A percentile compares a stretch with the other conserved stretches of the same genome.
phyloP scores from a whole-genome alignment of 2,888 invertebrate species.

The Dendrolimus houi region DNA sequence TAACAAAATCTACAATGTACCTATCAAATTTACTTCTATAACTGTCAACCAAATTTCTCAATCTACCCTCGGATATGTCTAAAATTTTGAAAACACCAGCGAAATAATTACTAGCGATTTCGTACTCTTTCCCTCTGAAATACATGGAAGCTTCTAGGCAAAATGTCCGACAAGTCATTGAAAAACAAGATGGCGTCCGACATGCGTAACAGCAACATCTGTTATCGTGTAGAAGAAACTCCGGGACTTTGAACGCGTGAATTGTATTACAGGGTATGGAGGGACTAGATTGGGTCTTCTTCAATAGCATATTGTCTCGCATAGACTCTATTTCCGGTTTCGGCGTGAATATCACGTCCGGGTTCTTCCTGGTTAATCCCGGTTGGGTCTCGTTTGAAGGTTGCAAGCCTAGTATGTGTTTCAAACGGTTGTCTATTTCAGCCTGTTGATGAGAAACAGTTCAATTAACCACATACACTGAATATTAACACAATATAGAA shows the following conservation, averaged over 20 bases:
- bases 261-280: conserved; percentile 23
- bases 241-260: conserved; percentile 32
- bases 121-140: conserved; percentile 38
- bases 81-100: conserved; percentile 34
- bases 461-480: too few species aligned
- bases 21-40: conserved; percentile 21
- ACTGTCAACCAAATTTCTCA: conserved; percentile 16
- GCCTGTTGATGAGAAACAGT: conserved; percentile 20
- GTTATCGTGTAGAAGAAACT: conserved; percentile 31
- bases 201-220: conserved; percentile 45
- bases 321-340: conserved; percentile 46
- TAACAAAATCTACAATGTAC: conserved; percentile 28
- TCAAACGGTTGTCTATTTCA: conserved; percentile 48
- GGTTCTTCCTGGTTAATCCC: conserved; percentile 7
- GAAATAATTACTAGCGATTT: conserved; percentile 49
- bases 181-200: conserved; percentile 20
- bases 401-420: conserved; percentile 43
- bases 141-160: conserved; percentile 44
- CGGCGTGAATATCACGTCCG: conserved; percentile 21
- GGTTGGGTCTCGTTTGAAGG: conserved; percentile 23
- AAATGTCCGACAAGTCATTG: conserved; percentile 28
- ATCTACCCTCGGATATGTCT: conserved; percentile 21
- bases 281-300: conserved; percentile 32
- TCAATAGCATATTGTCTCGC: conserved; percentile 34
- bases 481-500: too few species aligned